Evolutionary conservation across 2,888 invertebrate species (phyloP), one percentile per base, ranked within the genome.

Genomic region (Pterostichus niger): DNA sequence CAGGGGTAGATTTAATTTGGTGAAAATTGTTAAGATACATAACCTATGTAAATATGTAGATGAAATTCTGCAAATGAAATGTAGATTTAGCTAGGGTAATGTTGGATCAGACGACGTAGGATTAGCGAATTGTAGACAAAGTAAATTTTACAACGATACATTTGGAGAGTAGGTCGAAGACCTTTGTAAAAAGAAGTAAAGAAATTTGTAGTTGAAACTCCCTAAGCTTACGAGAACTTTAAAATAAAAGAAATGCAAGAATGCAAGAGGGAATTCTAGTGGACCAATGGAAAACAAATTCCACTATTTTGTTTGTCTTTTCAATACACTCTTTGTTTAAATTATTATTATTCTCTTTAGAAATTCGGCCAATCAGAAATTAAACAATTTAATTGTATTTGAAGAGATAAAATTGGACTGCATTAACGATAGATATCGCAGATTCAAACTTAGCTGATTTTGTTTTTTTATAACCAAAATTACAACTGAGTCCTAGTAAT

Each of bases 231-330:
- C 33, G 7, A 64, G 59, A 59, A 59, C 59, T 35, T 64, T 64
- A 64, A 13, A 64, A 64, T 64, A 64, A 64, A 59, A 64, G 64
- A 64, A 64, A 35, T 35, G 64, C 64, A 59, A 33, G 64, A 64
- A 64, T 64, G 35, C 64, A 6, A 64, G 35, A 31, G 64, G 35
- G 64, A 64, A 64, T 64, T 64, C 35, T 13, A 64, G 31, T 64
- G 64, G 64, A 64, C 64, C 64, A 64, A 64, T 64, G 64, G 64
- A 64, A 64, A 64, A 64, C 64, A 64, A 59, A 64, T 64, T 13
- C 64, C 64, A 64, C n/a, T 64, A 31, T 64, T 64, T 64, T 64
- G 64, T 64, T 64, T 64, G 64, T 31, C 64, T 6, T 49, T 64
- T 17, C 59, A 59, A 59, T 59, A 31, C 64, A 35, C 35, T 64